Evolutionary conservation across 1,140 invertebrate species (phyloP).

Genomic region (Adoxophyes honmai): DNA sequence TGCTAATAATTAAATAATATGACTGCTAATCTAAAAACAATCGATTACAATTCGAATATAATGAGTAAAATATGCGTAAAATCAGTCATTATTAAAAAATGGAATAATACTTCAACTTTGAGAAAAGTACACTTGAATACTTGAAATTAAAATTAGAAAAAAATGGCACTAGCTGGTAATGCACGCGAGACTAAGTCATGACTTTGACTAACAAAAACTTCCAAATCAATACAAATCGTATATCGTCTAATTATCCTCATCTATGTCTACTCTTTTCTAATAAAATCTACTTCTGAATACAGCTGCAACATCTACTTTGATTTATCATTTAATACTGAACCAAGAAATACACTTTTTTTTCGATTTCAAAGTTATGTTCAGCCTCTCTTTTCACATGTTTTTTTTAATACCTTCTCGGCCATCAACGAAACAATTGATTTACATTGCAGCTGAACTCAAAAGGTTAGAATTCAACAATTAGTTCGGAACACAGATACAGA

Average conservation of each 20-base stretch:
- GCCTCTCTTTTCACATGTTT: too few species aligned
- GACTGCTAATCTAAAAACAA: slow-evolving; percentile 11
- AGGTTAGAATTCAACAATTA: background rate
- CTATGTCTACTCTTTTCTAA: background rate
- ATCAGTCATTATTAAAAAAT: slow-evolving; percentile 25
- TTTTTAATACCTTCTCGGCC: too few species aligned
- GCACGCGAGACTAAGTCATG: background rate
- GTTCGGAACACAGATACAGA: background rate
- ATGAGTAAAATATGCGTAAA: slow-evolving; percentile 20
- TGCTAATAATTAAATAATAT: slow-evolving; percentile 15
- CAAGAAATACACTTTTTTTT: too few species aligned
- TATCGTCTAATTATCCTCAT: background rate
- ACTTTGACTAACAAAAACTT: background rate
- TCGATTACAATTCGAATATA: slow-evolving; percentile 16
- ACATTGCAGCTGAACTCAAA: background rate
- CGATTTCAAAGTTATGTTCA: too few species aligned
- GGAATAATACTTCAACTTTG: slow-evolving; percentile 18
- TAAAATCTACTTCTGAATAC: background rate
- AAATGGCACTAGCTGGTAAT: slow-evolving; percentile 6
- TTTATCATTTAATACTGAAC: too few species aligned
- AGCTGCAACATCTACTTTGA: background rate
- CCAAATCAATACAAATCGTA: background rate
- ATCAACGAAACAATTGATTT: too few species aligned
- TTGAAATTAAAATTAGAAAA: slow-evolving; percentile 4
- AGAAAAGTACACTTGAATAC: slow-evolving; percentile 18